A percentile compares a stretch with the other conserved stretches of the same genome.
phyloP scores from a whole-genome alignment of 2,113 vertebrate genomes.

The Cyrtonyx montezumae region DNA sequence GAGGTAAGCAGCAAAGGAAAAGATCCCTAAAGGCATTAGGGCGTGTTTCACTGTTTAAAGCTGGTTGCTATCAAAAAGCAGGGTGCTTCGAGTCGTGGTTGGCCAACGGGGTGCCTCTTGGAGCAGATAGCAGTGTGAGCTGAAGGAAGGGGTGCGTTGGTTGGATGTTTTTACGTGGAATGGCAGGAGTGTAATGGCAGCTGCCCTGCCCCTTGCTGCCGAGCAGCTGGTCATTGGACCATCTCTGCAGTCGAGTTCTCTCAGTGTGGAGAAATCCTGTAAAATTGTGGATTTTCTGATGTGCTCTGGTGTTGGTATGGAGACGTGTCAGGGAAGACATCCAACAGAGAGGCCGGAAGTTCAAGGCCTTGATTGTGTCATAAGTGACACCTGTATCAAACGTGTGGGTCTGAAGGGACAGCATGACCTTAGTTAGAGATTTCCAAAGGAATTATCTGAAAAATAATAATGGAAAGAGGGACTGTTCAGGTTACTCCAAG shows the following conservation, averaged over 20 bases:
- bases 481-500: not conserved
- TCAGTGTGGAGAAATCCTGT: not conserved
- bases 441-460: not conserved
- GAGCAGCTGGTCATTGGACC: not conserved
- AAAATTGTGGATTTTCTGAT: not conserved
- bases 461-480: not conserved
- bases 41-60: not conserved
- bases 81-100: not conserved
- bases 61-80: not conserved
- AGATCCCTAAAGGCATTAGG: no score
- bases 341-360: not conserved
- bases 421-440: not conserved
- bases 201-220: not conserved
- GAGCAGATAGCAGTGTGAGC: not conserved
- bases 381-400: not conserved
- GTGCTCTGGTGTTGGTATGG: not conserved
- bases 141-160: not conserved
- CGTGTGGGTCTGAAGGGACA: not conserved
- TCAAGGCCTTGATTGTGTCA: not conserved
- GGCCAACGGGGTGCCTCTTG: not conserved
- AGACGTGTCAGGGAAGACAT: not conserved
- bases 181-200: not conserved
- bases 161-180: not conserved
- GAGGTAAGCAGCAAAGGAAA: conserved; percentile 85
- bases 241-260: not conserved